Percentiles rank a stretch among this genome's conserved stretches.
phyloP scores from a whole-genome alignment of 2,888 invertebrate species.

The Halictus ligatus region DNA sequence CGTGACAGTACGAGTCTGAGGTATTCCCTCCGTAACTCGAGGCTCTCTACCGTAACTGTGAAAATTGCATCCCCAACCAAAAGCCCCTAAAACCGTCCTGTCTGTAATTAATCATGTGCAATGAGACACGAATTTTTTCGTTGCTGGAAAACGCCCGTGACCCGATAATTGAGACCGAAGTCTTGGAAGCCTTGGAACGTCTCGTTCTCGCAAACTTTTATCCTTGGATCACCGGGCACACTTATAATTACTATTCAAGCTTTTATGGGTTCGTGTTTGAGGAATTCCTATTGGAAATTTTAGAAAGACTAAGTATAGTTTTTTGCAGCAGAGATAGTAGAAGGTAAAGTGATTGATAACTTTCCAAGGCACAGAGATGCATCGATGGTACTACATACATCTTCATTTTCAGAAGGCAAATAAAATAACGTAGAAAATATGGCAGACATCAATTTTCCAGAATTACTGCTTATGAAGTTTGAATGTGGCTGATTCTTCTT shows the following conservation, averaged over 20 bases:
- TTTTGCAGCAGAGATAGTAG: background rate
- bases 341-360: background rate
- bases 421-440: background rate
- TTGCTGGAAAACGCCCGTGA: background rate
- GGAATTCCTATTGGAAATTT: slow-evolving; percentile 13
- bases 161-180: slow-evolving; percentile 8
- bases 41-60: no score
- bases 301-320: slow-evolving; percentile 4
- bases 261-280: slow-evolving; percentile 36
- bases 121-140: background rate
- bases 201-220: slow-evolving; percentile 17
- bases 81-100: background rate
- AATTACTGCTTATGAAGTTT: background rate
- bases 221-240: background rate
- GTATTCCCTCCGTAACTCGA: no score
- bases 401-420: background rate
- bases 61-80: no score
- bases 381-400: background rate
- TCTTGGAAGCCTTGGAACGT: slow-evolving; percentile 40
- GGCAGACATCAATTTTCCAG: background rate
- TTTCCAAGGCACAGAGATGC: background rate
- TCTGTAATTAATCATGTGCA: background rate
- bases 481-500: background rate
- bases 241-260: slow-evolving; percentile 24
- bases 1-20: no score